These are phyloP conservation scores for Maccullochella peelii DNA, from an alignment of 2,113 vertebrate genomes.

Conservation along the genomic window DNA sequence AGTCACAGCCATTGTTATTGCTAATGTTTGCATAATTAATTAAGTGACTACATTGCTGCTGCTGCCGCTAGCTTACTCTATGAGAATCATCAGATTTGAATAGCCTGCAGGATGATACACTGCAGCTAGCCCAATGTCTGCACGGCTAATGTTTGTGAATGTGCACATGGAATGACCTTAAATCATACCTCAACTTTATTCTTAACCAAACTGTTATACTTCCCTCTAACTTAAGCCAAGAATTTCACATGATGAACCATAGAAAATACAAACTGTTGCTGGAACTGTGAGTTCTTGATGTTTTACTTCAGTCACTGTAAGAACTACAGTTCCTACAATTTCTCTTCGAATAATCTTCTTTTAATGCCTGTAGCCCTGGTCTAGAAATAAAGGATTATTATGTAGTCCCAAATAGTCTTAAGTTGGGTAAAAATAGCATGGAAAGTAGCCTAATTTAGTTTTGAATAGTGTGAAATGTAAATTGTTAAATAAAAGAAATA, in stretches of 20 bases:
- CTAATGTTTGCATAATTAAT: neutral
- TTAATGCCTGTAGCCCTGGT: no score
- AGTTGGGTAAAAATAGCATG: no score
- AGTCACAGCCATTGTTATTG: neutral
- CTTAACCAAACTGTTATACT: neutral
- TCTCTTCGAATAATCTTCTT: no score
- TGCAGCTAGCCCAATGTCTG: neutral
- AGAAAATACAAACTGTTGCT: neutral
- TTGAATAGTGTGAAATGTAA: no score
- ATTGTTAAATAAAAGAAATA: no score
- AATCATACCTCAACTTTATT: neutral
- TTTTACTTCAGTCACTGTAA: neutral
- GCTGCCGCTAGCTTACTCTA: neutral
- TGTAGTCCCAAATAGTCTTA: no score
- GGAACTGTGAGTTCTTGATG: neutral
- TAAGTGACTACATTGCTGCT: neutral
- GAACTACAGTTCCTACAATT: neutral
- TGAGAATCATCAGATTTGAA: neutral
- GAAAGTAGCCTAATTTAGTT: no score
- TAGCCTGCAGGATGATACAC: neutral
- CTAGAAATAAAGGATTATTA: no score
- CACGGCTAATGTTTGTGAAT: no score
- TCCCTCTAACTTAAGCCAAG: neutral
- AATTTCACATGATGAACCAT: neutral
- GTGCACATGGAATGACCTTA: neutral